Evolutionary conservation across 2,888 invertebrate genomes (phyloP), one percentile per base, ranked within the genome.

Genomic region (Fragum whitleyi): DNA sequence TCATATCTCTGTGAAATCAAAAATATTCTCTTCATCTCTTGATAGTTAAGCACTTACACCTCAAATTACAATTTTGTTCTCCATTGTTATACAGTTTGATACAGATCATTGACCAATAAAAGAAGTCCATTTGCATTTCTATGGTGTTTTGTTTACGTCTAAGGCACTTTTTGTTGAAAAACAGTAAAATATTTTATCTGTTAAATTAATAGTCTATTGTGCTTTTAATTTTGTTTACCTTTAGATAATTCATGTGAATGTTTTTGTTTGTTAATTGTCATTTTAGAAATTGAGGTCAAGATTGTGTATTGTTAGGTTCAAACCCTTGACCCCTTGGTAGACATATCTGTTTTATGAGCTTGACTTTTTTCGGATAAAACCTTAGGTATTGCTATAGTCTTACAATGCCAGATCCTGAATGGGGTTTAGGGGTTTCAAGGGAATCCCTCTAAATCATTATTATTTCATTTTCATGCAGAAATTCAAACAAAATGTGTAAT

Each of bases 111-210:
- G 2, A 57, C 9, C 23, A 23, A 57, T 32, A 61, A 61, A 61
- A 32, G 61, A 61, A 61, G 32, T 16, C 16, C 32, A 61, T 61
- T 61, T 61, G 61, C 61, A 61, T 61, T 61, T 61, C 26, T 61
- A 61, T 61, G 32, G n/a, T 61, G 32, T 61, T 61, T 28, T 23
- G n/a, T 32, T 32, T 2, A 61, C 26, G 26, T 19, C 61, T 61
- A 29, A 32, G 61, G 28, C 28, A 32, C 26, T 32, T 61, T 61
- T 61, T 61, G 61, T 61, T 61, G 26, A 57, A 61, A 61, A 32
- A n/a, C 23, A 7, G 61, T 61, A 61, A 61, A 61, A 61, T 61
- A 61, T 61, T 61, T 61, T 61, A 61, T 61, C 61, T 23, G 61
- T 32, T 61, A 32, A 61, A 61, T 61, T 61, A n/a, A 32, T 47